phyloP scores from a whole-genome alignment of 2,113 vertebrate genomes.

The Malurus elegans region DNA sequence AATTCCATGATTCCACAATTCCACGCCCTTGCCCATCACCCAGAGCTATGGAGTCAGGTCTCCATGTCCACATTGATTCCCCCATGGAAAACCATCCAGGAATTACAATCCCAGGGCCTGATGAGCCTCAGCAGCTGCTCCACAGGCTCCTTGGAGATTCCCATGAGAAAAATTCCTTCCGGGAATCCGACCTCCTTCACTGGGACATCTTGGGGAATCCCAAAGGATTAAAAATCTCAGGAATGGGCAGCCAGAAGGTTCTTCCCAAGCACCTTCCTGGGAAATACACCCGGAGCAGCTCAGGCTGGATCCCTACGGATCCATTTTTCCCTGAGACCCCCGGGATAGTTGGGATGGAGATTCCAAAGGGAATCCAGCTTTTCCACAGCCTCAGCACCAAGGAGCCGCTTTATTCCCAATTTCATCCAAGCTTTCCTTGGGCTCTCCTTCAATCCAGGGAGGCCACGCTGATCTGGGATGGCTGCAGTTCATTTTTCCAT shows the following conservation, averaged over 20 bases:
- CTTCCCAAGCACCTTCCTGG: background rate
- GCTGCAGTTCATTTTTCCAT: background rate
- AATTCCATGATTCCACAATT: background rate
- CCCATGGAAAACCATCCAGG: background rate
- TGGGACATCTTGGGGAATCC: background rate
- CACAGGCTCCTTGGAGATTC: background rate
- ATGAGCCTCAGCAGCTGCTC: background rate
- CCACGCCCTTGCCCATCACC: background rate
- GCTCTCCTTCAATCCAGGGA: background rate
- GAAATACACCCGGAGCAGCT: background rate
- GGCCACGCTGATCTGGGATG: background rate
- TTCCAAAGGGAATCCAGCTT: background rate
- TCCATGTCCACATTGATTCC: rapidly evolving
- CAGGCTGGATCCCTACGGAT: background rate
- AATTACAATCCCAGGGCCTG: background rate
- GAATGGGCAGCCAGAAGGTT: rapidly evolving
- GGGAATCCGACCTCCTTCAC: background rate
- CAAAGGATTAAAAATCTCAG: background rate
- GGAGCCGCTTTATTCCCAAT: background rate
- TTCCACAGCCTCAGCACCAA: background rate
- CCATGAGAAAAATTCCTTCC: background rate
- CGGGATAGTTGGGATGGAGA: background rate
- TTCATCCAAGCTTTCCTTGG: background rate
- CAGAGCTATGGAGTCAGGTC: background rate
- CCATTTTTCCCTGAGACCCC: background rate